Evolutionary conservation across 2,888 invertebrate genomes (phyloP), one percentile per base, ranked within the genome.

Genomic region (Agonopterix alstromeriana): DNA sequence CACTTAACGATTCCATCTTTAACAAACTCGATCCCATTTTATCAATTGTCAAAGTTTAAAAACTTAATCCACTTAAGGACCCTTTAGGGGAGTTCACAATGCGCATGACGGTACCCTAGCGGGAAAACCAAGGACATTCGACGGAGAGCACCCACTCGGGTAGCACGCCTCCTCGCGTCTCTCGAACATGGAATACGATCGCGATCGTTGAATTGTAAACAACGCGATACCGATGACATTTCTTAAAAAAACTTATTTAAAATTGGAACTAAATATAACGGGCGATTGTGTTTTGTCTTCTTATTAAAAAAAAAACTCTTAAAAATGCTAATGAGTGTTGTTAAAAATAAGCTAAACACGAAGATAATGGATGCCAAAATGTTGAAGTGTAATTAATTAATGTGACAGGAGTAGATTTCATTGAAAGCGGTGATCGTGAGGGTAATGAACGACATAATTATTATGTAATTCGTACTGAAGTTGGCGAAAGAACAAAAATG

Each of bases 21-120:
- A 78, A 77, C 75, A 80, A 82, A 82, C 74, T 79, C 76, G 72
- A 77, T 82, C 77, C 77, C 77, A 77, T 85, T 83, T 82, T 78
- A 87, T 81, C 82, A 84, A 85, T 86, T 83, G 82, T 83, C 78
- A 77, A 86, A 86, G 82, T 87, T 86, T 84, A 82, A 85, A 86
- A 87, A 85, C 83, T 86, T 83, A 87, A 86, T 86, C 83, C 83
- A 83, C 82, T 84, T 82, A 81, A 77, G 82, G 74, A 76, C 82
- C 81, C 81, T 84, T 83, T 75, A 72, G 77, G 73, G 71, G 67
- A 69, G 72, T 69, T 64, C 65, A 66, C 65, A 82, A 63, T 85
- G 86, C 85, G 85, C 86, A 85, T 86, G 86, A 73, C 83, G 58
- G 70, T 68, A 68, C 70, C 78, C 81, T 77, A 81, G 80, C 80